Evolutionary conservation across 1,140 invertebrate genomes (phyloP), one percentile per base, ranked within the genome.

Genomic region (Drosophila orosa): DNA sequence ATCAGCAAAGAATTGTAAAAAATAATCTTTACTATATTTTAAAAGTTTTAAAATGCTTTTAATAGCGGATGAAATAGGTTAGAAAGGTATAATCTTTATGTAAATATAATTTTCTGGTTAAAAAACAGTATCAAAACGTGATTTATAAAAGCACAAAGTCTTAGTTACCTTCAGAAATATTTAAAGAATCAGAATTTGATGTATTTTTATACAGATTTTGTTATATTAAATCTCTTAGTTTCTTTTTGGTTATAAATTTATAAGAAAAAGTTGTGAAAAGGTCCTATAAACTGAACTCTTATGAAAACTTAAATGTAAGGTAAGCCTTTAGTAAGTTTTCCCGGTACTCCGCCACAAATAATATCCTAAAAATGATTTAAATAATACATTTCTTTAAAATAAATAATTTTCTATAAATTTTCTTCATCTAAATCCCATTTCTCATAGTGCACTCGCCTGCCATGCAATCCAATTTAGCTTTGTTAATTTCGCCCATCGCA

Each of bases 391-490:
- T 7, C 9, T 17, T 19, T 7, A 12, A 0, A 19, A 19, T 7
- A 10, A 5, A 3, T 13, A 4, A 31, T 22, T 15, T 33, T 15
- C 12, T 3, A 0, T 9, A 0, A 1, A 19, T 31, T 9, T 9
- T 2, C 2, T 13, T 22, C 0, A 52, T 15, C 17, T 8, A 2
- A 35, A 35, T 0, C 29, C 50, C 4, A 3, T 48, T 40, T 61
- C 5, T n/a, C 2, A 0, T 10, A 65, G 59, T 65, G 59, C 8
- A 8, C 8, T 10, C 1, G 17, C 9, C 25, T 8, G 15, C 7
- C 59, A 37, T 19, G 29, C 60, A 52, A 47, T 65, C 22, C 45
- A 65, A 68, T 68, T 52, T 52, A 37, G 45, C 45, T 68, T 68
- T 52, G 65, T 68, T 68, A 68, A 68, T 69, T 39, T 27, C 31